phyloP scores from a whole-genome alignment of 2,113 vertebrate species.

The Barnardius zonarius region DNA sequence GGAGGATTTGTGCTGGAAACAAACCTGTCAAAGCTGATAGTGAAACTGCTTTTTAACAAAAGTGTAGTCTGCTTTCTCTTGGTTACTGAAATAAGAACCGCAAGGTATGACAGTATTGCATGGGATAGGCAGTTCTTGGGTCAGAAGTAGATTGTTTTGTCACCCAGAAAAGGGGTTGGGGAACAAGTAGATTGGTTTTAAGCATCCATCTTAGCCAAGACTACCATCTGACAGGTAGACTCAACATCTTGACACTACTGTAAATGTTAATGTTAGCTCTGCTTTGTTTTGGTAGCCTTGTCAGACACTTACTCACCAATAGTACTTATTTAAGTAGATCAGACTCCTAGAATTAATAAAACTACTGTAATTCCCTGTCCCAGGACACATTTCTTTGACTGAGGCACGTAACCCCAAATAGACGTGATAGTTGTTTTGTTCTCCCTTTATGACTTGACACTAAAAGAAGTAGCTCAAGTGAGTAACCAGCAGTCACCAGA shows the following conservation, averaged over 20 bases:
- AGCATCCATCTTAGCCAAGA: background rate
- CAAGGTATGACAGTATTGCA: background rate
- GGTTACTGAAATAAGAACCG: background rate
- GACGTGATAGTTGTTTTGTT: background rate
- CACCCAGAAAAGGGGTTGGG: background rate
- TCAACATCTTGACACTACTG: constrained; percentile 1
- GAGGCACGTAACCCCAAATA: background rate
- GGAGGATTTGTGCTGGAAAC: background rate
- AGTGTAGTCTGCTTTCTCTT: background rate
- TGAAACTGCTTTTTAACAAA: background rate
- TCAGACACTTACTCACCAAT: background rate
- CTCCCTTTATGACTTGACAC: background rate
- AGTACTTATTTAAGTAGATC: background rate
- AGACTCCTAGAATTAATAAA: background rate
- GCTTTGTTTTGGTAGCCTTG: constrained; percentile 7
- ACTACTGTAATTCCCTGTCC: background rate
- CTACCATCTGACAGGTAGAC: constrained; percentile 30
- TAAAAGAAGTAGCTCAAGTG: background rate
- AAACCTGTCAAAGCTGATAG: background rate
- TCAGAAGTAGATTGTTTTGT: background rate
- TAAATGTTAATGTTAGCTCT: constrained; percentile 15
- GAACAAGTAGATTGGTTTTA: background rate
- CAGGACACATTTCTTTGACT: background rate
- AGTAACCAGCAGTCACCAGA: background rate
- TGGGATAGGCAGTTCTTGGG: background rate